Evolutionary conservation across 2,888 invertebrate species (phyloP).

Genomic region (Isotomurus palustris): DNA sequence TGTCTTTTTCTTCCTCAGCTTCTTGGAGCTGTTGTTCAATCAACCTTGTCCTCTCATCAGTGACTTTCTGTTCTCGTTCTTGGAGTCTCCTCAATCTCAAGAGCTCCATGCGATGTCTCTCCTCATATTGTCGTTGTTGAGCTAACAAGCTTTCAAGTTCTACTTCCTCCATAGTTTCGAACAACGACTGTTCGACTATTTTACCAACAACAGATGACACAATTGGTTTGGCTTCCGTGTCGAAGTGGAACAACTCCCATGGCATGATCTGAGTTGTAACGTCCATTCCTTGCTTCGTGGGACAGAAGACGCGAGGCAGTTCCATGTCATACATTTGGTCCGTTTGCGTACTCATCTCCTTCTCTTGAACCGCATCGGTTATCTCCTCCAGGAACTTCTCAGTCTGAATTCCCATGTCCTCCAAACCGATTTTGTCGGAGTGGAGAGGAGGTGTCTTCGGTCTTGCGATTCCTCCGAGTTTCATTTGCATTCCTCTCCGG

Average conservation of each 20-base stretch:
- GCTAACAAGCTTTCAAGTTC: conserved; percentile 74
- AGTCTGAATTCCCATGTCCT: conserved; percentile 29
- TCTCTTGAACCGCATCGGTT: conserved; percentile 53
- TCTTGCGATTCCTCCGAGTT: conserved; percentile 25
- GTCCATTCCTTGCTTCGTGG: conserved; percentile 71
- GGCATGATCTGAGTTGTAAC: conserved; percentile 78
- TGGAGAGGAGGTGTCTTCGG: conserved; percentile 13
- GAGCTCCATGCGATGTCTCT: conserved; percentile 73
- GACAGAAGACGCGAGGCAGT: conserved; percentile 64
- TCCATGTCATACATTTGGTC: conserved; percentile 78
- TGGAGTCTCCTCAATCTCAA: conserved; percentile 75
- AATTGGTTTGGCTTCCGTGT: conserved; percentile 81
- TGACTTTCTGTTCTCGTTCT: conserved; percentile 59
- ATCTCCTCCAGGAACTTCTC: conserved; percentile 34
- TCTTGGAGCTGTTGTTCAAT: conserved; percentile 66
- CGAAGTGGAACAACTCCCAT: conserved; percentile 87
- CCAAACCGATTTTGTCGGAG: conserved; percentile 11
- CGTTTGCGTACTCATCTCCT: conserved; percentile 77
- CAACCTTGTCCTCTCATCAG: conserved; percentile 56
- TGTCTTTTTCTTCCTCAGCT: conserved; percentile 62
- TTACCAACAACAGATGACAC: conserved; percentile 83
- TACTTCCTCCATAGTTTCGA: conserved; percentile 88
- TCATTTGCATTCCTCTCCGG: neutral
- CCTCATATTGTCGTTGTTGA: conserved; percentile 67
- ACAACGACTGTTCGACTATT: conserved; percentile 79